phyloP scores from a whole-genome alignment of 2,888 invertebrate genomes.

The Elmis aenea region DNA sequence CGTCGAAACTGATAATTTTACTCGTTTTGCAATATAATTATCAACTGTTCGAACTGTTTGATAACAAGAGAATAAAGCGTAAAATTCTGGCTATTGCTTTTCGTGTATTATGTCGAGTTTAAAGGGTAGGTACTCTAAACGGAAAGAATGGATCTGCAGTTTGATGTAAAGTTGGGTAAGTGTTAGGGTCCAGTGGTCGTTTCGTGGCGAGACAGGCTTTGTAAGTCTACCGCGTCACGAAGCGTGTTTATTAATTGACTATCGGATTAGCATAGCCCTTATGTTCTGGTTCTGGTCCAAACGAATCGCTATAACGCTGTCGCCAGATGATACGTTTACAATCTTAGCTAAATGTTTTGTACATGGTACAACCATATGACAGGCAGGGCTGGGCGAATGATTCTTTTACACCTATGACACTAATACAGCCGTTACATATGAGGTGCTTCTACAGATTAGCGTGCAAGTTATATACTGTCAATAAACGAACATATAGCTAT shows the following conservation, averaged over 20 bases:
- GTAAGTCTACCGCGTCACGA: slow-evolving; percentile 9
- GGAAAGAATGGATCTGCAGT: too few species aligned
- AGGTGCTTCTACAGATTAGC: slow-evolving; percentile 45
- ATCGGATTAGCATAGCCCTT: slow-evolving; percentile 27
- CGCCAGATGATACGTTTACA: slow-evolving; percentile 28
- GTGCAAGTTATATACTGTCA: slow-evolving; percentile 42
- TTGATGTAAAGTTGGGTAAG: slow-evolving; percentile 6
- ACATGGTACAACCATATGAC: slow-evolving; percentile 34
- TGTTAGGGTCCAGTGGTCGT: slow-evolving; percentile 10
- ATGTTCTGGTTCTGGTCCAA: slow-evolving; percentile 26
- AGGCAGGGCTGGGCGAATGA: slow-evolving; percentile 38
- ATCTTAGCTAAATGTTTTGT: slow-evolving; percentile 31
- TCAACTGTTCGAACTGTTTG: too few species aligned
- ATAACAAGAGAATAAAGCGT: too few species aligned
- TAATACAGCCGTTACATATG: slow-evolving; percentile 46
- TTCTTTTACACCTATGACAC: slow-evolving; percentile 45
- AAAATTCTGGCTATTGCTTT: too few species aligned
- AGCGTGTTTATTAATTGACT: slow-evolving; percentile 27
- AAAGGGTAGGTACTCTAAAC: too few species aligned
- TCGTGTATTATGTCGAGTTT: too few species aligned
- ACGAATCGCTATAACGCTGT: slow-evolving; percentile 25
- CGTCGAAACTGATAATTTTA: too few species aligned
- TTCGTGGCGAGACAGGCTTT: slow-evolving; percentile 7
- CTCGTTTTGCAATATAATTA: too few species aligned
- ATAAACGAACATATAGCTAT: slow-evolving; percentile 43